Percentiles rank a stretch among this genome's conserved stretches.
Conservation (phyloP, 2,888 invertebrate species). For the Gymnosoma rotundatum region DNA sequence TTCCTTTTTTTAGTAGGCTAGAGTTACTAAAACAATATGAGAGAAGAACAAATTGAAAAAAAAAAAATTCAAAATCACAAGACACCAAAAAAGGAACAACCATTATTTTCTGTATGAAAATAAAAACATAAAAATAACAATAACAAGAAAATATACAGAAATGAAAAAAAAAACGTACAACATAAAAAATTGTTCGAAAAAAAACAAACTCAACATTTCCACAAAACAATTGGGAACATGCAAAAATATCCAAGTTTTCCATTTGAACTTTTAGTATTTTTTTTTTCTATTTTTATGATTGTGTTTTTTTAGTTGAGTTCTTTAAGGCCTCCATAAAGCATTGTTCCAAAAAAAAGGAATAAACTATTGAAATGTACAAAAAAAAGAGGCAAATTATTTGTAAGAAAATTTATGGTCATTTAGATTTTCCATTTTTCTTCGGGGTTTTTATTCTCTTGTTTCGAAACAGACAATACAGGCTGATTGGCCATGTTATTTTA, state of each 20-base stretch:
- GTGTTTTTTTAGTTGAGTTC: neutral
- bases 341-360: neutral
- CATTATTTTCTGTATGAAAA: constrained; percentile 7
- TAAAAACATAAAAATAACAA: neutral
- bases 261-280: constrained; percentile 16
- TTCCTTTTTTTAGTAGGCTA: constrained; percentile 24
- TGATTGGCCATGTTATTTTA: constrained; percentile 29
- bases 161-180: neutral
- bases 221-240: constrained; percentile 42
- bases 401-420: constrained; percentile 55
- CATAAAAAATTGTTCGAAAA: neutral
- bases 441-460: neutral
- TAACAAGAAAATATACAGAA: too few relatives aligned
- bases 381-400: constrained; percentile 23
- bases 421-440: neutral
- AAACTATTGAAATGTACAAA: constrained; percentile 2
- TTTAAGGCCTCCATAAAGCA: constrained; percentile 3
- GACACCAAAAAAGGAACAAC: constrained; percentile 9
- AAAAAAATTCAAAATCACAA: constrained; percentile 5
- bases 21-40: constrained; percentile 24
- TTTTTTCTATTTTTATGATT: constrained; percentile 1
- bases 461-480: constrained; percentile 19
- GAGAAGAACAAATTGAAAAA: constrained; percentile 25
- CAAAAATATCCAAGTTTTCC: constrained; percentile 24
- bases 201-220: constrained; percentile 9